Evolutionary conservation across 1,140 invertebrate genomes (phyloP), one percentile per base, ranked within the genome.

Genomic region (Nebria ingens): DNA sequence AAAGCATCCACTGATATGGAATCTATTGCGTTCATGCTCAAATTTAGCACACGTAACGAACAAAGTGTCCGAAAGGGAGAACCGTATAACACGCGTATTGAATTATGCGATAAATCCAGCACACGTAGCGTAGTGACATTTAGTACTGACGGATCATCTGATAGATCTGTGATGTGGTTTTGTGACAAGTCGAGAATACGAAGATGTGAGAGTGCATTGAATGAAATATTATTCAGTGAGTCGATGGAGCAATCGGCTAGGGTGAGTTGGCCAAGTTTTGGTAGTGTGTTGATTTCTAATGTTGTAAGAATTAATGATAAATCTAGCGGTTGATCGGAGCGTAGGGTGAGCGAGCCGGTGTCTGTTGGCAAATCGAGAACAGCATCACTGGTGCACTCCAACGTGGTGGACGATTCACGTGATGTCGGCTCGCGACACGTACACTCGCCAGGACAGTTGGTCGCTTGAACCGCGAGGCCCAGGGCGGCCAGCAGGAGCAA

Each of bases 71-170:
- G 62, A 56, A 74, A 70, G 2, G 59, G 56, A 3, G 61, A 56
- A 34, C 55, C 59, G 6, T 59, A 23, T 3, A 64, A 55, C 20
- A 51, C 17, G n/a, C 34, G 55, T 2, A 66, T 13, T 52, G 57
- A 19, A 51, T 80, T 80, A 56, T 65, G 55, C 0, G 83, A 85
- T 57, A 86, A 62, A 68, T 86, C 84, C 29, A 87, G 62, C 19
- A 71, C 53, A 22, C 62, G 60, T 17, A 76, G 29, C 20, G 59
- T 64, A 34, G 55, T 59, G 6, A 67, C 55, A 55, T 71, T 70
- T 19, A 56, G 60, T 56, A 38, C 19, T 3, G 22, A 38, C 11
- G 21, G 53, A 13, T 60, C 45, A 40, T 58, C 38, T 52, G 66
- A 59, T n/a, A 79, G 56, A 13, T 68, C 61, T 13, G 55, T 58